phyloP scores from a whole-genome alignment of 2,113 vertebrate species.

The Triplophysa rosa region DNA sequence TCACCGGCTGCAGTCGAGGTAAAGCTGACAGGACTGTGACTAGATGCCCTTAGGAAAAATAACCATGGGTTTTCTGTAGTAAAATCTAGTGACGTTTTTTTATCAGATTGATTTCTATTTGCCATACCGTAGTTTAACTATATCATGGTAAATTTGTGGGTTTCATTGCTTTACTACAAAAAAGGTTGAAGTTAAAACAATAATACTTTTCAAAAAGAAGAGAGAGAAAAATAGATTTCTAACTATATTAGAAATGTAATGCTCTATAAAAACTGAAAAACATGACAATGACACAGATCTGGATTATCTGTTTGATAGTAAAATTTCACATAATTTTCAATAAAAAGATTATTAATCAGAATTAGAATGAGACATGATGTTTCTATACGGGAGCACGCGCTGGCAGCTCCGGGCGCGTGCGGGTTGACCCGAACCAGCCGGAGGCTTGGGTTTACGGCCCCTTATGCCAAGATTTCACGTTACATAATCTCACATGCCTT shows the following conservation, averaged over 20 bases:
- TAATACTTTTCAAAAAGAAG: too few relatives aligned
- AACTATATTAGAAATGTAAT: too few relatives aligned
- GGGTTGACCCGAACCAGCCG: conserved; percentile 38
- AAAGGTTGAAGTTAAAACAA: too few relatives aligned
- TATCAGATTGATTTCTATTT: too few relatives aligned
- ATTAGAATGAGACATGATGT: not conserved
- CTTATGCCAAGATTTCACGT: conserved; percentile 18
- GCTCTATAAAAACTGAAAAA: not conserved
- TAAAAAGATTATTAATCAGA: not conserved
- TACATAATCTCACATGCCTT: conserved; percentile 6
- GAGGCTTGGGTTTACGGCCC: conserved; percentile 17
- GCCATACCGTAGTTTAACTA: too few relatives aligned
- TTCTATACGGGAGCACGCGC: conserved; percentile 8
- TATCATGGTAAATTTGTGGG: too few relatives aligned
- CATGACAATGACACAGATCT: not conserved
- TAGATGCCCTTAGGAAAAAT: not conserved
- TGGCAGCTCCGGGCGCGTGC: conserved; percentile 30
- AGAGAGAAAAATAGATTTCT: too few relatives aligned
- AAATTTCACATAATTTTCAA: too few relatives aligned
- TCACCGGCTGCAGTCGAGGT: not conserved
- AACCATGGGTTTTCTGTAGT: too few relatives aligned
- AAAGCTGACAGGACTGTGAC: not conserved
- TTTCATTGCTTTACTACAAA: too few relatives aligned
- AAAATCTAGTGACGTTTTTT: too few relatives aligned
- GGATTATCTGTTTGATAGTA: too few relatives aligned